Base-by-base conservation (phyloP, 1,140 invertebrate genomes). In the Aporrectodea caliginosa region DNA sequence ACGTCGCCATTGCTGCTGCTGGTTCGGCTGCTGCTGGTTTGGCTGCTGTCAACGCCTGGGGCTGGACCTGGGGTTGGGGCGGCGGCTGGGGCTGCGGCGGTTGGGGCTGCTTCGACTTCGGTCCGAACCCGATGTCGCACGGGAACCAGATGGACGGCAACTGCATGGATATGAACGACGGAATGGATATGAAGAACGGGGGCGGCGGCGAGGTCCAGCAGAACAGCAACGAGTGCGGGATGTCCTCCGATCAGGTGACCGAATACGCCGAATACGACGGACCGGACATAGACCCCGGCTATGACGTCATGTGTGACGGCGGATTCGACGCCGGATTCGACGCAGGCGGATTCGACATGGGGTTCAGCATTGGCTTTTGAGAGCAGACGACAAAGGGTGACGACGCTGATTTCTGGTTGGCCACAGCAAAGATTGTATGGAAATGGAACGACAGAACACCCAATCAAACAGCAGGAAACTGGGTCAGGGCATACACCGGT, bases 51-150 rank as follows among this genome's bases (percentile, higher is more conserved):
- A 58, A 35, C 43, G 75, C 43, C 22, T 76, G 75, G 75, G 75
- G 75, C 35, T 76, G 75, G 75, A 76, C 75, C 12, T 76, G 75
- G 75, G 79, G 79, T 16, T 80, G 74, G 69, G 79, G 79, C 27
- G 79, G 79, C 29, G 79, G 75, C n/a, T 80, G 79, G 79, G 79
- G 79, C 14, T 73, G 74, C 35, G 34, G 34, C 0, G 79, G 79
- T 27, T 80, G 79, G 79, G 69, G 74, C 58, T 31, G 32, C 29
- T 80, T 78, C 33, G 43, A 68, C 16, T 75, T 69, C 68, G 43
- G 30, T 14, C 75, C 75, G 27, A 22, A 16, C 14, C 27, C 33
- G 0, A 35, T n/a, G 1, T 2, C n/a, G 1, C 75, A 58, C 16
- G 0, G 1, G 16, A 16, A 29, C 22, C 2, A 32, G 1, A 22